phyloP scores from a whole-genome alignment of 2,888 invertebrate species.

The Schizotus pectinicornis region DNA sequence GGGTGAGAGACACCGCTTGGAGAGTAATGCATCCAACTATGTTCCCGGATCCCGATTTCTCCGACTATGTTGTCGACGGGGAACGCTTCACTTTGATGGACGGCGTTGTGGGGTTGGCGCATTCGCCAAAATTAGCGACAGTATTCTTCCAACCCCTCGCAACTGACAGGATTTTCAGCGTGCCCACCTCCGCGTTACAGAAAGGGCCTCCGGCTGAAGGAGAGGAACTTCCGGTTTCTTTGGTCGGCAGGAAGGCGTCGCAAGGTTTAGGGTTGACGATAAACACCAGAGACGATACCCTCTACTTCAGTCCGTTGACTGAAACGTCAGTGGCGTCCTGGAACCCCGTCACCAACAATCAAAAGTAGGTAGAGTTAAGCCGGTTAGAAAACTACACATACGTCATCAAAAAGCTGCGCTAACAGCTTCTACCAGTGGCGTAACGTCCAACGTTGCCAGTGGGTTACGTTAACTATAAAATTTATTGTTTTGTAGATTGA shows the following conservation, averaged over 20 bases:
- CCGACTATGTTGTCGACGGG: constrained; percentile 74
- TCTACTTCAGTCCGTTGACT: constrained; percentile 78
- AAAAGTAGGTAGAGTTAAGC: constrained; percentile 62
- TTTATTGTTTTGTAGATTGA: constrained; percentile 61
- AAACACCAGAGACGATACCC: constrained; percentile 74
- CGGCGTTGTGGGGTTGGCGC: constrained; percentile 73
- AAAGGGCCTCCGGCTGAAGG: constrained; percentile 76
- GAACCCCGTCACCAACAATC: constrained; percentile 76
- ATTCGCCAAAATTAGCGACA: constrained; percentile 68
- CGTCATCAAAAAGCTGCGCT: no score
- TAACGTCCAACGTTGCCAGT: no score
- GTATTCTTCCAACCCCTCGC: constrained; percentile 78
- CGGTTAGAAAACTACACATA: no score
- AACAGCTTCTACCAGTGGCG: no score
- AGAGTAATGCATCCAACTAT: constrained; percentile 80
- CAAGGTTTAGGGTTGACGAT: constrained; percentile 79
- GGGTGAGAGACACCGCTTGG: constrained; percentile 78
- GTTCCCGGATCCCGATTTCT: constrained; percentile 84
- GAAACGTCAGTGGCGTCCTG: constrained; percentile 83
- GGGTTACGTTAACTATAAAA: constrained; percentile 7
- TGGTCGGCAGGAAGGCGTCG: constrained; percentile 84
- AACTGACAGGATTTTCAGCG: constrained; percentile 77
- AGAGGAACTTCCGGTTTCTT: constrained; percentile 73
- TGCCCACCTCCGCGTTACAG: constrained; percentile 74
- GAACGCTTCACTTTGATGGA: constrained; percentile 75